Conservation (phyloP, 2,888 invertebrate species). For the Koerneria pararmatus region DNA sequence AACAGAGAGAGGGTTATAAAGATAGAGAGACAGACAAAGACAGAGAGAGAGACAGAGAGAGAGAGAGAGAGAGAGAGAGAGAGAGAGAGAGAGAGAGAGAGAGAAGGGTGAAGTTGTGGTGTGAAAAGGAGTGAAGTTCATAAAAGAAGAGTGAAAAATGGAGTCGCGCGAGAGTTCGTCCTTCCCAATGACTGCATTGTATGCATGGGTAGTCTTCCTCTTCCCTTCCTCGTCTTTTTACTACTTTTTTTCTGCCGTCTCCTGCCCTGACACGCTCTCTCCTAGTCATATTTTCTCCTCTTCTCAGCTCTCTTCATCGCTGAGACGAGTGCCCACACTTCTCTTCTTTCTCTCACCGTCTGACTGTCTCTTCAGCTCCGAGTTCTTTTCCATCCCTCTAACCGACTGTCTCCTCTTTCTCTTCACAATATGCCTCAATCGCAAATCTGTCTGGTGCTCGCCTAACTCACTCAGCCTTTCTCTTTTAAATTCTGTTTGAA, state of each 20-base stretch:
- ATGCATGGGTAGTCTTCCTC: no score
- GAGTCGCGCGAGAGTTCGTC: no score
- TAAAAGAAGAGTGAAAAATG: slow-evolving; percentile 13
- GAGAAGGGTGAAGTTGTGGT: slow-evolving; percentile 2
- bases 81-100: slow-evolving; percentile 10
- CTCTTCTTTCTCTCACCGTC: slow-evolving; percentile 13
- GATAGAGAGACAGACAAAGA: slow-evolving; percentile 11
- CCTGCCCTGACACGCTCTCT: no score
- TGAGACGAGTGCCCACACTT: no score
- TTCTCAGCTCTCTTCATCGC: no score
- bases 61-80: slow-evolving; percentile 4
- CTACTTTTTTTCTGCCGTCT: no score
- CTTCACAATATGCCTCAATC: background rate
- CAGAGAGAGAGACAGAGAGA: slow-evolving; percentile 5
- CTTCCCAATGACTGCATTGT: no score
- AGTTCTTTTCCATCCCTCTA: background rate
- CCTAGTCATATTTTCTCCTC: no score
- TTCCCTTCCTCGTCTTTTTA: no score
- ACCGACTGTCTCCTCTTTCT: slow-evolving; percentile 10
- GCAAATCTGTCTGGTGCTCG: background rate
- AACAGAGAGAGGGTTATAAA: background rate
- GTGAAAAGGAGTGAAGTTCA: background rate
- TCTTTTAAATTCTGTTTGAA: background rate
- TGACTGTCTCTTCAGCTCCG: slow-evolving; percentile 6
- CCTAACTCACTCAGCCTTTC: background rate